Percentiles rank a stretch among this genome's conserved stretches.
Conservation (phyloP, 2,888 invertebrate genomes). For the Aricia artaxerxes region DNA sequence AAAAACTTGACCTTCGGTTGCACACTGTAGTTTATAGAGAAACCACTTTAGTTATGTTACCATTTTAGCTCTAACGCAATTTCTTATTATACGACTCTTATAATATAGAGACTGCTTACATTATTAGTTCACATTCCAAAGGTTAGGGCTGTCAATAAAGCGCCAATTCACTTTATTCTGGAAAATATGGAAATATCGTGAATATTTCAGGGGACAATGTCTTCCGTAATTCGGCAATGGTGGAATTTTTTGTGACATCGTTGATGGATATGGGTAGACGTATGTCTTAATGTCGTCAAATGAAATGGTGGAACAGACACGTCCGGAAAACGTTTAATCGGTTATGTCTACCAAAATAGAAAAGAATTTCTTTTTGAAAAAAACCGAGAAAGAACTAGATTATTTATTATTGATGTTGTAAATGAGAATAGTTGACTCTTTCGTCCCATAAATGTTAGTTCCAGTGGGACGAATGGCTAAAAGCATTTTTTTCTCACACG, state of each 20-base stretch:
- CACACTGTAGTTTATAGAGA: no score
- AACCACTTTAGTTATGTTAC: no score
- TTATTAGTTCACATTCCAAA: not conserved
- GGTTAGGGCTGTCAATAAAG: not conserved
- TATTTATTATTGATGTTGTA: no score
- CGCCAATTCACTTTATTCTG: not conserved
- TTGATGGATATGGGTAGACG: conserved; percentile 7
- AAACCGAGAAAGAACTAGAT: no score
- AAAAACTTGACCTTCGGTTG: no score
- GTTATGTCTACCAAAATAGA: not conserved
- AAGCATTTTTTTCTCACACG: no score
- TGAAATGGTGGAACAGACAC: not conserved
- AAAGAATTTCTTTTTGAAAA: not conserved
- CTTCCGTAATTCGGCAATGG: not conserved
- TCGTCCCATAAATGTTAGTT: no score
- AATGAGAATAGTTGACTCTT: no score
- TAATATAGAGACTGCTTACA: not conserved
- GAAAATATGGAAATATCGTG: conserved; percentile 15
- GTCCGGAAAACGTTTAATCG: conserved; percentile 7
- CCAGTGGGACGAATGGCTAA: no score
- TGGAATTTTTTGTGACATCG: not conserved
- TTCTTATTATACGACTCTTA: not conserved
- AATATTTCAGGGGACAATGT: not conserved
- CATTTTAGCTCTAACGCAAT: not conserved
- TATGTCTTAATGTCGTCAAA: not conserved